Evolutionary conservation across 2,113 vertebrate genomes (phyloP).

Genomic region (human): DNA sequence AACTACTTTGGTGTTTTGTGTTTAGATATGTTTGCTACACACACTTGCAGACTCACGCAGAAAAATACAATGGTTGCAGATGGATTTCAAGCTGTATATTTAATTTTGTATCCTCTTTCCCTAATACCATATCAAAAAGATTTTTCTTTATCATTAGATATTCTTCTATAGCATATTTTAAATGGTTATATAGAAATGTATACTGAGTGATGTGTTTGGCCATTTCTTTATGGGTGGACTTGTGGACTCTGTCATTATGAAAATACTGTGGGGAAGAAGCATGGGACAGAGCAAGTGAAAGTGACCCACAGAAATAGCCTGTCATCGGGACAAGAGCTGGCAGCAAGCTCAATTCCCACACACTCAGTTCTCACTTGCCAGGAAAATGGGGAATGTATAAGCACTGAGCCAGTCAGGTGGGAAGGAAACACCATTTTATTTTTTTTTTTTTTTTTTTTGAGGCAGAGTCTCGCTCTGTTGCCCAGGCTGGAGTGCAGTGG

Average conservation of each 20-base stretch:
- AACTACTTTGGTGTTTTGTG: background rate
- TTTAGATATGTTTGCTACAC: background rate
- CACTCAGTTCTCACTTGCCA: too few species aligned
- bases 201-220: background rate
- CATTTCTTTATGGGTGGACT: background rate
- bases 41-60: background rate
- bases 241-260: background rate
- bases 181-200: background rate
- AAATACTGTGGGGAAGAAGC: background rate
- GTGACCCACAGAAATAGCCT: background rate
- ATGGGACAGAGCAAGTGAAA: background rate
- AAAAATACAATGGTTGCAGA: background rate
- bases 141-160: background rate
- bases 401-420: too few species aligned
- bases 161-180: background rate
- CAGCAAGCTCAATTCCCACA: background rate
- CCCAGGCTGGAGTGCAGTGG: too few species aligned
- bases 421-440: background rate
- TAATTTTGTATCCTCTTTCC: background rate
- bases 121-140: background rate
- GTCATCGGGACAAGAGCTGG: background rate
- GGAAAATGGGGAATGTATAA: background rate
- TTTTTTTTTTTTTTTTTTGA: too few species aligned
- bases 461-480: too few species aligned
- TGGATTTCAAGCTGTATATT: background rate